Evolutionary conservation across 2,888 invertebrate species (phyloP), one percentile per base, ranked within the genome.

Genomic region (Tetramorium bicarinatum): DNA sequence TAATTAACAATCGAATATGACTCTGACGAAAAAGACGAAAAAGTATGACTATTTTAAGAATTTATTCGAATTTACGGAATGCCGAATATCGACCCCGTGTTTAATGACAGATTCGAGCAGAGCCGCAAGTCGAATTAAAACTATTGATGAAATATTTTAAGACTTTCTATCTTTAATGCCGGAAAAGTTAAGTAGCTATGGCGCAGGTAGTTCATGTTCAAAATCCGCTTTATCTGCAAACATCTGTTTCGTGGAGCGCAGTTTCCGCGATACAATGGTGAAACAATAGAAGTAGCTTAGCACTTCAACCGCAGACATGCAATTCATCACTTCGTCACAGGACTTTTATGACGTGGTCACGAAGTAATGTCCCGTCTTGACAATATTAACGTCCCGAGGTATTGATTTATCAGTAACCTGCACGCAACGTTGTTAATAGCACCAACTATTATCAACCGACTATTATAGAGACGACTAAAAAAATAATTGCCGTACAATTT

Each of bases 371-470:
- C 21, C 34, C 25, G 34, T 59, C 59, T 49, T 47, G 21, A 52
- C 38, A 47, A 66, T 66, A 41, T 77, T 66, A 52, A 44, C 71
- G 34, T 44, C 34, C 79, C 18, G 56, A 18, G n/a, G 18, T 72
- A 80, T 80, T 47, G 79, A 80, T 80, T 80, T 72, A 80, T 72
- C 72, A 47, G 59, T 25, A 41, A 59, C 13, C 47, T 18, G 38
- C 72, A 72, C 38, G 47, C 38, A 71, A 80, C n/a, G 71, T 59
- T 38, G 29, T 38, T 80, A 59, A 80, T 80, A 80, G 47, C 34
- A 29, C 52, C 41, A n/a, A 4, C 47, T 34, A 34, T 59, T 47
- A 71, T 47, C 44, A 21, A n/a, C 34, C 21, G 44, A 41, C 47
- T 47, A 59, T 79, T 67, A 77, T 8, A 29, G 9, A 25, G 76